Evolutionary conservation across 2,797 vertebrate genomes (phyloP), one percentile per base, ranked within the genome.

Genomic region (Pipistrellus pygmaeus): DNA sequence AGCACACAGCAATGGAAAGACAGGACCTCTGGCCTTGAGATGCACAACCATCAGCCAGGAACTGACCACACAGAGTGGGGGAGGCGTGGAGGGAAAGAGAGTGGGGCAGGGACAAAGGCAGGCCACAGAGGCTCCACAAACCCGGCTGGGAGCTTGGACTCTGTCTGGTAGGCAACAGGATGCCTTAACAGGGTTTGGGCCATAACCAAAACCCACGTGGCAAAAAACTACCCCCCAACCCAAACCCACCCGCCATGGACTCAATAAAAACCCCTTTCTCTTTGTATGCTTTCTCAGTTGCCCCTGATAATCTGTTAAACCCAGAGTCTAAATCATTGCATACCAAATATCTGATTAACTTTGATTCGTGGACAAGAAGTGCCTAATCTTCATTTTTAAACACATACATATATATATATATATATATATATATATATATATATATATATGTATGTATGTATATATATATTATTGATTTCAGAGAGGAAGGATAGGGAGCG

Each of bases 11-110:
- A 5, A 10, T 21, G 51, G 32, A 48, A 55, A 64, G 64, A n/a
- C n/a, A 21, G 32, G 32, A 35, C 32, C 17, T 27, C 57, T 17
- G 10, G 55, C 71, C 46, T 88, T 6, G 48, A 73, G 71, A 21
- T 17, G 27, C 35, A 78, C 6, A 32, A 0, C 4, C 0, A 2
- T 0, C 1, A 21, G 14, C 11, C 13, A 32, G 21, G 10, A 32
- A 14, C 62, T 25, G 13, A 8, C 13, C 4, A 7, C n/a, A n/a
- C 48, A 85, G 9, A 53, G 21, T 4, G 27, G 23, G n/a, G 69
- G 69, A 69, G 30, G 55, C 21, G 4, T n/a, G 60, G 6, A 46
- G 6, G 21, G 23, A 60, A 78, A 6, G 44, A 76, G 48, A 71
- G 38, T 30, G 2, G 25, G 14, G 8, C 27, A 46, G 71, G 32